Conservation (phyloP, 2,888 invertebrate species). For the Uloborus plumipes region DNA sequence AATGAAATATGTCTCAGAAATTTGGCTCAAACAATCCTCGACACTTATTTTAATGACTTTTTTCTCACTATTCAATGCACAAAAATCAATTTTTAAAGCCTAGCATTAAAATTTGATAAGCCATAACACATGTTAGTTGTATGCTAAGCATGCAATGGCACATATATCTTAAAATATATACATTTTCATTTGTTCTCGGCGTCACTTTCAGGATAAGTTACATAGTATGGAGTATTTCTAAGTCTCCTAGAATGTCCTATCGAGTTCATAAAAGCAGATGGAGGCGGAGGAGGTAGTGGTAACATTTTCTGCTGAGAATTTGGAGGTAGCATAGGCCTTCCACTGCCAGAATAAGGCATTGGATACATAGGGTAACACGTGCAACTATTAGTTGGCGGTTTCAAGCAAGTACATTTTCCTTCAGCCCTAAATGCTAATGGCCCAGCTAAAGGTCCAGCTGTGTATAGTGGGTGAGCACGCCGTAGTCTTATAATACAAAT, state of each 20-base stretch:
- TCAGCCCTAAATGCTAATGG: conserved; percentile 69
- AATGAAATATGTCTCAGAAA: no score
- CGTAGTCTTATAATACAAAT: conserved; percentile 85
- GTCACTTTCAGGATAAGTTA: conserved; percentile 71
- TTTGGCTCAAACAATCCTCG: no score
- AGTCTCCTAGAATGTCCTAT: conserved; percentile 50
- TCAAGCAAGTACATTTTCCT: conserved; percentile 75
- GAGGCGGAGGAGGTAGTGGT: conserved; percentile 70
- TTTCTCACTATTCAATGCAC: no score
- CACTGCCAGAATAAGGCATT: conserved; percentile 68
- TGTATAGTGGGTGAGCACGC: conserved; percentile 74
- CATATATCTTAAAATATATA: no score
- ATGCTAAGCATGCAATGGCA: no score
- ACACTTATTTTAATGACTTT: no score
- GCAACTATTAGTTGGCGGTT: conserved; percentile 68
- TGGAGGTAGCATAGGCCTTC: conserved; percentile 67
- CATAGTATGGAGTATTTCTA: conserved; percentile 70
- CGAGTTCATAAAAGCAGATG: conserved; percentile 42
- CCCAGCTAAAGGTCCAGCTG: conserved; percentile 78
- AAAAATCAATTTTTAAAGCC: no score
- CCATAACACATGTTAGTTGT: no score
- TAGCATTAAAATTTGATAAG: no score
- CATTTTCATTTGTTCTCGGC: conserved; percentile 68
- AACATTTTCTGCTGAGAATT: conserved; percentile 68
- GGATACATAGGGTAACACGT: conserved; percentile 70